phyloP scores from a whole-genome alignment of 1,140 invertebrate genomes.

The Ruditapes philippinarum region DNA sequence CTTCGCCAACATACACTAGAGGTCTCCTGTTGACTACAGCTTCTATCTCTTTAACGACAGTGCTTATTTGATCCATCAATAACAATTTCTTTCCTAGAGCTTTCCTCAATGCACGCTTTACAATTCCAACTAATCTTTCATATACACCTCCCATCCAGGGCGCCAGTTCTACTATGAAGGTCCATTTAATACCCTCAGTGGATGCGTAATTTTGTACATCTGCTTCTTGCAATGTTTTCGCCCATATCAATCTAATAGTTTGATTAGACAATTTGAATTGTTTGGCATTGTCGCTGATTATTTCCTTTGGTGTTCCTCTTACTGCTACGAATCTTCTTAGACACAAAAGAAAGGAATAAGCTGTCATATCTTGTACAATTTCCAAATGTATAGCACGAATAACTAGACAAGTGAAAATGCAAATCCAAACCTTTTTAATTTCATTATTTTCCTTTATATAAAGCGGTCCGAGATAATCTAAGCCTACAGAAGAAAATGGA shows the following conservation, averaged over 20 bases:
- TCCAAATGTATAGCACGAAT: constrained; percentile 7
- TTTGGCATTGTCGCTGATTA: constrained; percentile 27
- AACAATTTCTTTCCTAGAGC: not conserved
- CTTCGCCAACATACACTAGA: constrained; percentile 1
- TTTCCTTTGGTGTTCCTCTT: not conserved
- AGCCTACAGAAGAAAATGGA: not conserved
- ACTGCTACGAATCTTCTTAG: not conserved
- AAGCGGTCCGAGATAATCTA: constrained; percentile 14
- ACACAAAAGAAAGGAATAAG: not conserved
- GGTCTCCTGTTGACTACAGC: not conserved
- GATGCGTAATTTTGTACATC: not conserved
- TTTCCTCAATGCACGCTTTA: too few species aligned
- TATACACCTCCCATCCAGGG: constrained; percentile 8
- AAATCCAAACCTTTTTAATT: too few species aligned
- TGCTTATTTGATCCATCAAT: not conserved
- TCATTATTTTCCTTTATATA: too few species aligned
- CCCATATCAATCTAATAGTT: not conserved
- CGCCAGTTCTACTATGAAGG: not conserved
- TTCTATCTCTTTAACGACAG: constrained; percentile 14
- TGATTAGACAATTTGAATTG: not conserved
- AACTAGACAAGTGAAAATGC: constrained; percentile 28
- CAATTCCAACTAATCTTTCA: not conserved
- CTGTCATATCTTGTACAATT: constrained; percentile 17
- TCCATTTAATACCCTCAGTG: not conserved
- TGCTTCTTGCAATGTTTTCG: not conserved